These are phyloP conservation scores for Elmis aenea DNA, from an alignment of 2,888 invertebrate species.

Conservation along the genomic window DNA sequence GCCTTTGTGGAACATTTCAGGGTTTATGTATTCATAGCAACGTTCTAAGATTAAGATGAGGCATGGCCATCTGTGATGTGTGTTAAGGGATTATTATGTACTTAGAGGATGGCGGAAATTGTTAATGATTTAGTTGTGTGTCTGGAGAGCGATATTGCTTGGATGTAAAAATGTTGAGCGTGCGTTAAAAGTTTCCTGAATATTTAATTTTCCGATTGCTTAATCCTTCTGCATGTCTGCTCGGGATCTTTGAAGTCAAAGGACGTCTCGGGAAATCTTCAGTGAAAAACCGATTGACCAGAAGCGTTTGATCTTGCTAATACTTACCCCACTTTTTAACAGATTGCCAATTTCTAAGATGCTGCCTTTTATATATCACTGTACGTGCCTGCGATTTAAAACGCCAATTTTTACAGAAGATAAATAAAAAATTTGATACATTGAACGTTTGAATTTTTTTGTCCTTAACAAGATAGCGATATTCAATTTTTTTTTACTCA, in stretches of 20 bases:
- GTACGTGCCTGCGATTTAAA: too few species aligned
- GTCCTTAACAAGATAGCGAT: too few species aligned
- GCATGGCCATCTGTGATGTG: slow-evolving; percentile 37
- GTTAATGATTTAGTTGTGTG: slow-evolving; percentile 17
- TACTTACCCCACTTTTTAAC: slow-evolving; percentile 33
- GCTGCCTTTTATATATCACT: too few species aligned
- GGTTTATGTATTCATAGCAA: slow-evolving; percentile 43
- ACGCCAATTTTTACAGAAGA: too few species aligned
- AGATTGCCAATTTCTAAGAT: slow-evolving; percentile 27
- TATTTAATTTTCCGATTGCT: slow-evolving; percentile 21
- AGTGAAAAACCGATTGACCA: slow-evolving; percentile 36
- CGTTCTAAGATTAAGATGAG: slow-evolving; percentile 43
- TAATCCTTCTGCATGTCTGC: slow-evolving; percentile 22
- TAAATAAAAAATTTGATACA: too few species aligned
- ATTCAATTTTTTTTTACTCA: too few species aligned
- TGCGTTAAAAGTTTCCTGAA: too few species aligned
- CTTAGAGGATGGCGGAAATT: slow-evolving; percentile 17
- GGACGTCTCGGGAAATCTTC: slow-evolving; percentile 27
- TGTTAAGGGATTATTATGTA: slow-evolving; percentile 25
- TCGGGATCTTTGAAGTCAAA: slow-evolving; percentile 25
- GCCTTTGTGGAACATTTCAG: slow-evolving; percentile 34
- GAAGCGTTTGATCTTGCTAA: slow-evolving; percentile 33
- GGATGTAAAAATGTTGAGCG: too few species aligned
- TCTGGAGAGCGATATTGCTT: too few species aligned
- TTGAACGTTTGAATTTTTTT: too few species aligned